Conservation (phyloP, 2,888 invertebrate genomes). For the Eilema depressum region DNA sequence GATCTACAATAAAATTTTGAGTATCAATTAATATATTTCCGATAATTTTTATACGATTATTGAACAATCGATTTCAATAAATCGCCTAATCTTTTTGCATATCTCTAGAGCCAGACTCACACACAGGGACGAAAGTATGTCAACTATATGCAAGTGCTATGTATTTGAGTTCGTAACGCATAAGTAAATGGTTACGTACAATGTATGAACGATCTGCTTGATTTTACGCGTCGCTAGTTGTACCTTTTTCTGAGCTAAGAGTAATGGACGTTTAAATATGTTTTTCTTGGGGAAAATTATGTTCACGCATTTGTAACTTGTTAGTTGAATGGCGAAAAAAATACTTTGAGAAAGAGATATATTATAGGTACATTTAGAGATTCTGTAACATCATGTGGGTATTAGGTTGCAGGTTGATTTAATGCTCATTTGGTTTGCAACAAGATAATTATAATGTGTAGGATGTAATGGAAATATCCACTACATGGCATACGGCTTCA, state of each 20-base stretch:
- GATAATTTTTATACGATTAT: not conserved
- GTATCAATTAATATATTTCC: no score
- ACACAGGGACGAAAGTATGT: slow-evolving; percentile 42
- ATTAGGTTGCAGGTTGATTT: no score
- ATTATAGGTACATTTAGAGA: no score
- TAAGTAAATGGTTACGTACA: slow-evolving; percentile 12
- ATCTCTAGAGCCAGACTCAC: slow-evolving; percentile 30
- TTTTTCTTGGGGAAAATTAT: slow-evolving; percentile 17
- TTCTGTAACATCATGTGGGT: no score
- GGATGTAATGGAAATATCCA: no score
- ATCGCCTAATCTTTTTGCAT: slow-evolving; percentile 17
- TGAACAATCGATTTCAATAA: not conserved
- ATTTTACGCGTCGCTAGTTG: slow-evolving; percentile 10
- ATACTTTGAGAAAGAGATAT: not conserved
- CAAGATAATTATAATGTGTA: no score
- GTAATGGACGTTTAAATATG: slow-evolving; percentile 12
- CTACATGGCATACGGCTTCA: no score
- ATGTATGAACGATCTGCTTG: slow-evolving; percentile 7
- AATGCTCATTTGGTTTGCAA: no score
- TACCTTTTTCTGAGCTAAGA: not conserved
- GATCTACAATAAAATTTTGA: no score
- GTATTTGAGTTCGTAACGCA: slow-evolving; percentile 35
- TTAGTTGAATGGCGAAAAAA: not conserved
- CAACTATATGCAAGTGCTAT: slow-evolving; percentile 42
- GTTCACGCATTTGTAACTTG: not conserved